phyloP scores from a whole-genome alignment of 1,140 invertebrate genomes.

The Lycorma delicatula region DNA sequence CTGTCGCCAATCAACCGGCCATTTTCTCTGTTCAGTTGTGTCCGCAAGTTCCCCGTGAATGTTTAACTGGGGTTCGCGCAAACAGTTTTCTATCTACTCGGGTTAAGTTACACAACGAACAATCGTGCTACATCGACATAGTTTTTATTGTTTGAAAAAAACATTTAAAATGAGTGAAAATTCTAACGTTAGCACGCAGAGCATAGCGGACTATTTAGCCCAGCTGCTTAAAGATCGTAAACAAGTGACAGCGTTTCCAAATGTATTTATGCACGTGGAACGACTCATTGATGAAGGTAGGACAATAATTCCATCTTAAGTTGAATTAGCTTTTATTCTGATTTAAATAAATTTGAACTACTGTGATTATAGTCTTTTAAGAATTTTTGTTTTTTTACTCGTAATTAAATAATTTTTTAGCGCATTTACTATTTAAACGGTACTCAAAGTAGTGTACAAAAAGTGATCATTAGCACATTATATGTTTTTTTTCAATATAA shows the following conservation, averaged over 20 bases:
- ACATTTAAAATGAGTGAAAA: conserved; percentile 14
- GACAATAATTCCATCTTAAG: conserved; percentile 27
- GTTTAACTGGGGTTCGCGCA: background rate
- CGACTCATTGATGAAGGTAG: conserved; percentile 98
- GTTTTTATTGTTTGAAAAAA: background rate
- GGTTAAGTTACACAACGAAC: conserved; percentile 4
- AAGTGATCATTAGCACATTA: no score
- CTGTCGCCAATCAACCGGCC: background rate
- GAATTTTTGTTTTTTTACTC: background rate
- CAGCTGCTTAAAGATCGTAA: conserved; percentile 99
- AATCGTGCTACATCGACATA: conserved; percentile 2
- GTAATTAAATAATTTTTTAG: background rate
- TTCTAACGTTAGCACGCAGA: conserved; percentile 54
- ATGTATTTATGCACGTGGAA: conserved; percentile 99
- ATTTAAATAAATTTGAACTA: no score
- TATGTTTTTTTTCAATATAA: no score
- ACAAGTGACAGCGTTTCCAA: conserved; percentile 97
- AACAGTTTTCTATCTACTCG: background rate
- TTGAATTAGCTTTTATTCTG: no score
- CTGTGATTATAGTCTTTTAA: background rate
- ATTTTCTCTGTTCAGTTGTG: conserved; percentile 6
- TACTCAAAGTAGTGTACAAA: no score
- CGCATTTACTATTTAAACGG: no score
- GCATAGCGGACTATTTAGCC: conserved; percentile 98
- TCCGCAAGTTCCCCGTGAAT: background rate